These are phyloP conservation scores for Sandelia bainsii DNA, from an alignment of 2,797 vertebrate genomes.

Conservation along the genomic window DNA sequence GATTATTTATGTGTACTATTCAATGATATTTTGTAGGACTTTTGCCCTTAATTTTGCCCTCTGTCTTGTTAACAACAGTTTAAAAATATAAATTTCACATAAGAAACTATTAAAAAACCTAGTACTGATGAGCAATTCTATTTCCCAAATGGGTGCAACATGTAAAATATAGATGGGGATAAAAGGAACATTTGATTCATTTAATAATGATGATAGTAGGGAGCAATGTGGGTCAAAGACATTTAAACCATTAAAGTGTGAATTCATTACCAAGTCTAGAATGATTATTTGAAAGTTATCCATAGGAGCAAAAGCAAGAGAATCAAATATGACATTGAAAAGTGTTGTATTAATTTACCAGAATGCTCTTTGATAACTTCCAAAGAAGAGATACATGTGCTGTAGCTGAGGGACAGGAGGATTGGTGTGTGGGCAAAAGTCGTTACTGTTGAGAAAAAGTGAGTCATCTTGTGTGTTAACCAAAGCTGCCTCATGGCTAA, in stretches of 20 bases:
- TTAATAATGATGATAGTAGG: conserved; percentile 30
- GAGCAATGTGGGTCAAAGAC: conserved; percentile 33
- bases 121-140: conserved; percentile 19
- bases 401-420: not conserved
- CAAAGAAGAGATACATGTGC: not conserved
- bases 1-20: not conserved
- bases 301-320: not conserved
- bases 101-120: not conserved
- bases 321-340: conserved; percentile 7
- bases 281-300: conserved; percentile 16
- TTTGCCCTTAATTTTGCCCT: no score
- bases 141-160: not conserved
- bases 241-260: conserved; percentile 17
- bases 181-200: conserved; percentile 27
- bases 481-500: not conserved
- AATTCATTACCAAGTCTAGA: conserved; percentile 16
- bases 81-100: not conserved
- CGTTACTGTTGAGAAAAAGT: not conserved
- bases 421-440: not conserved
- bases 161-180: conserved; percentile 23
- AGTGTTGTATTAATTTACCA: conserved; percentile 23
- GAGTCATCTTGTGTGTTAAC: not conserved
- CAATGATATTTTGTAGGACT: not conserved
- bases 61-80: no score
- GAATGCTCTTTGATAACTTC: conserved; percentile 6